Base-by-base conservation (phyloP, 2,113 vertebrate species). In the Taxidea taxus region DNA sequence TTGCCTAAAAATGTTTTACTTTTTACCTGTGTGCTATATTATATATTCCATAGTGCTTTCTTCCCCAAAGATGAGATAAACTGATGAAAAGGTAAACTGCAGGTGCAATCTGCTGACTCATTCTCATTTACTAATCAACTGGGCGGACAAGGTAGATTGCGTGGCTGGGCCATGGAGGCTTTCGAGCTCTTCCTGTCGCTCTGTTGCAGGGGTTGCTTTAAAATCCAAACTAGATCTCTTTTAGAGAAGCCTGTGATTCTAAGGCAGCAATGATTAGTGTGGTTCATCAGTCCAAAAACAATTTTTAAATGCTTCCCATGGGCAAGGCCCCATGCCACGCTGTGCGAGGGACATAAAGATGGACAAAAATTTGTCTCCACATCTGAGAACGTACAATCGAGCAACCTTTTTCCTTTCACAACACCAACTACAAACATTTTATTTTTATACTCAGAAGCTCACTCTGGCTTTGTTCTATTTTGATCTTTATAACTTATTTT, bases 401-500 rank as follows among this genome's bases (percentile, higher is more conserved):
- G 27, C 56, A 84, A 84, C 18, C 23, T 66, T 95, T 88, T 89
- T 75, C 94, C 94, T 96, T 94, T 94, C 91, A 89, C 77, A 86
- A 94, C 54, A 91, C 89, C 93, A 91, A 97, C 66, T 95, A 92
- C 94, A 94, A 80, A 95, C 87, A 94, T 74, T 92, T 81, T 90
- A 98, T 88, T 95, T 97, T 97, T 96, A 64, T 83, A 78, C 77
- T 90, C 91, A 95, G 80, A 82, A 93, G 75, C 74, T 95, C 60
- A 47, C 95, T 95, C 74, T 66, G 62, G 42, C 83, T 95, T 92
- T 94, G 70, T 96, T 97, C 93, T 97, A 31, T 96, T 96, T 97
- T 93, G 93, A 97, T 97, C 93, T 96, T 95, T 94, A 87, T 90
- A 97, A 97, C 87, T 96, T 92, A 89, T 95, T 97, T 97, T 93